Evolutionary conservation across 2,797 vertebrate genomes (phyloP), one percentile per base, ranked within the genome.

Genomic region (Enteromius viviparus): DNA sequence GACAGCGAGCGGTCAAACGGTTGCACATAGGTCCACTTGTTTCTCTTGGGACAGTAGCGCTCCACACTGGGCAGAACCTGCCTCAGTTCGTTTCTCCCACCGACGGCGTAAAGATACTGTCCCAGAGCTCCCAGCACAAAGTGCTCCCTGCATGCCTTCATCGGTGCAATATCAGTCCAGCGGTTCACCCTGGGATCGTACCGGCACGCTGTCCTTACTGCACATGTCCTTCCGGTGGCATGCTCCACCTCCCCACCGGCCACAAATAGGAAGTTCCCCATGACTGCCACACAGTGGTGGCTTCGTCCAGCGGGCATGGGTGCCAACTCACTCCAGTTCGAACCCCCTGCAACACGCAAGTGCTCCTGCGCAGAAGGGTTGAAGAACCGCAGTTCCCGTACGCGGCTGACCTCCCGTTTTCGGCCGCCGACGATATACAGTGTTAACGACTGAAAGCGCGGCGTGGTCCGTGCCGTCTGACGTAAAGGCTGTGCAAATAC

Each of bases 121-220:
- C 96, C 96, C 92, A 98, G 90, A 1, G 95, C 94, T 4, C 96
- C 98, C 88, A 99, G 94, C 37, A 99, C 96, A 88, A 99, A 99
- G 90, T 99, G 98, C 76, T 99, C 98, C 80, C 98, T 94, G 87
- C 98, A 99, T 75, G 97, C 97, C 91, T 98, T 98, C 98, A 99
- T 99, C 0, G 97, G 93, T 19, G 97, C 97, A 0, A 99, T 96
- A 90, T 99, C 97, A 0, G 96, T 96, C 98, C 98, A 99, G 6
- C 94, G 93, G 90, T 99, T 95, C 1, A 93, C 95, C 78, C 98
- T 95, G 5, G 96, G 96, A 90, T 99, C 97, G 0, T 98, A 98
- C 0, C 98, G 95, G 76, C 97, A 99, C 2, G 96, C 97, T 2
- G 96, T 97, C 85, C 97, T 94, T 78, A 99, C 97, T 0, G 98